These are phyloP conservation scores for Takifugu ocellatus DNA, from an alignment of 2,797 vertebrate genomes.

Conservation along the genomic window DNA sequence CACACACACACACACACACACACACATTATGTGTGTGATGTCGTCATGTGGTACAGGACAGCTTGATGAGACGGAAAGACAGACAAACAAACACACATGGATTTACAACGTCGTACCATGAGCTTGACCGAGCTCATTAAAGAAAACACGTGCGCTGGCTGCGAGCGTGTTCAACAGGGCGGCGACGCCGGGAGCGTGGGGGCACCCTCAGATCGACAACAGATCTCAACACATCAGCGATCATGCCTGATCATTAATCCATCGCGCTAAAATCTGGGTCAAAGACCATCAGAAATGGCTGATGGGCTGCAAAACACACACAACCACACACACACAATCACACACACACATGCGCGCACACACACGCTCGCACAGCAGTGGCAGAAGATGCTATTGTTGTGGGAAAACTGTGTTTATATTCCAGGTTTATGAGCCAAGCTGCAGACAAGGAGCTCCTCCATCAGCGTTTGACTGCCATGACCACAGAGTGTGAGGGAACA, in stretches of 20 bases:
- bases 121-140: constrained; percentile 39
- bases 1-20: constrained; percentile 1
- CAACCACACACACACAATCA: no score
- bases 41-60: constrained; percentile 31
- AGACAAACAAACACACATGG: constrained; percentile 18
- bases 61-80: constrained; percentile 33
- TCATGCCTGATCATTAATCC: constrained; percentile 43
- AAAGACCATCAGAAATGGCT: constrained; percentile 16
- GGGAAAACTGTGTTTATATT: background rate
- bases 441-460: background rate
- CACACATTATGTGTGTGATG: constrained; percentile 2
- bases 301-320: constrained; percentile 5
- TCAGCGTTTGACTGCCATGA: no score
- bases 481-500: no score
- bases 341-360: no score
- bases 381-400: background rate
- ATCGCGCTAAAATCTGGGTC: constrained; percentile 47
- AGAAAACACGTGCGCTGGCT: constrained; percentile 16
- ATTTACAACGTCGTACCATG: constrained; percentile 28
- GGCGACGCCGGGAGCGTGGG: constrained; percentile 43
- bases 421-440: constrained; percentile 10
- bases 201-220: constrained; percentile 38
- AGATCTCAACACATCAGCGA: constrained; percentile 27
- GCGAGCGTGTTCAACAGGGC: background rate
- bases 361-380: background rate